Percentiles rank a stretch among this genome's conserved stretches.
Evolutionary conservation across 2,888 invertebrate species (phyloP).

Genomic region (Drosophila neotestacea): DNA sequence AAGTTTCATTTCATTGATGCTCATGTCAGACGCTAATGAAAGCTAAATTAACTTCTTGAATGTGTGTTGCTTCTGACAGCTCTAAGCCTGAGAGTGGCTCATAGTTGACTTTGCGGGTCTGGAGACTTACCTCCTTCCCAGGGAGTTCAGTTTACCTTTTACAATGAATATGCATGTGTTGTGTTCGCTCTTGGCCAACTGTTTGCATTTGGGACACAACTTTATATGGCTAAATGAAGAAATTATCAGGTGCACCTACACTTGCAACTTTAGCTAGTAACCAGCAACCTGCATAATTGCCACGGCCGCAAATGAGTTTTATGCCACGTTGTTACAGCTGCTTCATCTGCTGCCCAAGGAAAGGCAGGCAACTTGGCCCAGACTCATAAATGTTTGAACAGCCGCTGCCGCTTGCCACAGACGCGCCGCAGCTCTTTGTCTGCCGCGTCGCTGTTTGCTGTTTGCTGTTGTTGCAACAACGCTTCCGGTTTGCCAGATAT

Average conservation of each 20-base stretch:
- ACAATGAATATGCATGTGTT: slow-evolving; percentile 16
- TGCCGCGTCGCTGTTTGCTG: slow-evolving; percentile 44
- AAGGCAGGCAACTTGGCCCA: slow-evolving; percentile 20
- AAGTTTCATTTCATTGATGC: slow-evolving; percentile 35
- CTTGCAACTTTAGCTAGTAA: slow-evolving; percentile 9
- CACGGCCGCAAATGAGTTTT: slow-evolving; percentile 81
- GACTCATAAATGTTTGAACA: slow-evolving; percentile 77
- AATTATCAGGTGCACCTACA: slow-evolving; percentile 48
- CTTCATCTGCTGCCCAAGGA: slow-evolving; percentile 17
- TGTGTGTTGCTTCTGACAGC: slow-evolving; percentile 44
- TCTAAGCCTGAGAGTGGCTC: slow-evolving; percentile 31
- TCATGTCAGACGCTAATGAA: slow-evolving; percentile 73
- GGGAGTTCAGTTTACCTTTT: neutral
- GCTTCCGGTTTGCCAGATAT: slow-evolving; percentile 70
- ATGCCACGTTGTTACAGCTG: slow-evolving; percentile 54
- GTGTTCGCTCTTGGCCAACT: slow-evolving; percentile 12
- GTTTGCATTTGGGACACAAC: slow-evolving; percentile 35
- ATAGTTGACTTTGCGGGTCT: neutral
- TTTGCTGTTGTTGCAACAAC: slow-evolving; percentile 23
- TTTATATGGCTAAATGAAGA: slow-evolving; percentile 53
- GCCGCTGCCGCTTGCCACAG: slow-evolving; percentile 9
- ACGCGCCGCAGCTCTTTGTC: slow-evolving; percentile 10
- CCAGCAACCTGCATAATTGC: slow-evolving; percentile 69
- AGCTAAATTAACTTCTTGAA: slow-evolving; percentile 62
- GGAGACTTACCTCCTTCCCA: neutral